Evolutionary conservation across 2,888 invertebrate species (phyloP).

Genomic region (Plagiodera versicolora): DNA sequence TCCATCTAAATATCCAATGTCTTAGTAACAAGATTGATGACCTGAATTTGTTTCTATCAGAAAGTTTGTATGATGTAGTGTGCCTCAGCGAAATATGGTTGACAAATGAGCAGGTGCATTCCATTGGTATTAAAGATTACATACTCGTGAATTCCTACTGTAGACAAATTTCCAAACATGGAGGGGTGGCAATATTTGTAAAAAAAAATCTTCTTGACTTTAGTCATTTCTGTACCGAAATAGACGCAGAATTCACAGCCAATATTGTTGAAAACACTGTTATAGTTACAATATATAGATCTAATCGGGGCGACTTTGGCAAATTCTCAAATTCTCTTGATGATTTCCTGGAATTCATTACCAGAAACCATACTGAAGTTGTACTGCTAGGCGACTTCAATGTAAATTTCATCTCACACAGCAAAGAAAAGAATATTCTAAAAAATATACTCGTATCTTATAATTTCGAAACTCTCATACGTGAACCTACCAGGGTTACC

Average conservation of each 20-base stretch:
- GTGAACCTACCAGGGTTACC: background rate
- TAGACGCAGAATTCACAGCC: too few species aligned
- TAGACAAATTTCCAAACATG: too few species aligned
- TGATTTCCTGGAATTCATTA: background rate
- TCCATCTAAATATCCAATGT: background rate
- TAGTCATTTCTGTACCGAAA: too few species aligned
- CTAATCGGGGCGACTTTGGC: background rate
- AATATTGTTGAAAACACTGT: background rate
- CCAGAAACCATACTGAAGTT: background rate
- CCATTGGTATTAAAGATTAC: too few species aligned
- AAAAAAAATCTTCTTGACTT: too few species aligned
- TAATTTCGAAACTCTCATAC: background rate
- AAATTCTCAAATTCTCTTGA: constrained; percentile 3
- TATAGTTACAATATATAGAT: constrained; percentile 5
- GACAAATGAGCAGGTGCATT: too few species aligned
- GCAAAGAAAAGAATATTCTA: background rate
- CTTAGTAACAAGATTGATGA: constrained; percentile 1
- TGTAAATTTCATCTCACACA: background rate
- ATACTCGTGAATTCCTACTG: too few species aligned
- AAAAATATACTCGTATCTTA: background rate
- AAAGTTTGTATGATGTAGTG: too few species aligned
- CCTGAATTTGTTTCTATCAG: too few species aligned
- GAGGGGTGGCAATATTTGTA: too few species aligned
- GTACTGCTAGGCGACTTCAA: background rate
- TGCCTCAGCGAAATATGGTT: too few species aligned